Base-by-base conservation (phyloP, 2,888 invertebrate genomes). In the Patella ulyssiponensis region DNA sequence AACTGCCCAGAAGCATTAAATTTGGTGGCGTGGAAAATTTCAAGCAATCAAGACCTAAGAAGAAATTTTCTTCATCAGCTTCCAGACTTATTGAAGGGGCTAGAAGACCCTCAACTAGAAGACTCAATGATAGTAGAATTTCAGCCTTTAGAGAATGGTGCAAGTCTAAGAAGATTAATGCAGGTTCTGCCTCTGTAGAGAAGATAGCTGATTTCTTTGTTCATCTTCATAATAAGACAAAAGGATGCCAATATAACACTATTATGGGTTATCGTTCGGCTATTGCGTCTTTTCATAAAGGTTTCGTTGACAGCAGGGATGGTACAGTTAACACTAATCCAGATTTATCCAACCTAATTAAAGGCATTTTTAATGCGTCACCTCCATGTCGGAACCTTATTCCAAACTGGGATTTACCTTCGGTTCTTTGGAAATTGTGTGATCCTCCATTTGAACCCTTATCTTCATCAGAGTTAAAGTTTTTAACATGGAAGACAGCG, bases 1-100 rank as follows among this genome's bases (percentile, higher is more conserved):
- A n/a, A 64, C n/a, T 64, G 64, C 20, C 64, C 64, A 64, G 64
- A 64, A 64, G 20, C n/a, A 17, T 20, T 64, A n/a, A 64, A 64
- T 20, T 14, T 64, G 20, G 20, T 64, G 15, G 64, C 17, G 5
- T 64, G 20, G 9, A 64, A 64, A 20, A 20, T 64, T 2, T 20
- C 64, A n/a, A 20, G 64, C n/a, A 64, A 64, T 64, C 64, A 20
- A n/a, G 20, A 9, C 20, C 64, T 64, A 64, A 12, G 64, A 64
- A 20, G 20, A 64, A 64, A 4, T 20, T 64, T 64, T 64, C 64
- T 64, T 20, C n/a, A 4, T 11, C n/a, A 20, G 64, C 64, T 64
- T 12, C 64, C 64, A 64, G 20, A 17, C 20, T 20, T 12, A 64
- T 64, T 15, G 12, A 64, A 20, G 64, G 64, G 1, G 64, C 64